Evolutionary conservation across 1,140 invertebrate species (phyloP).

Genomic region (Thaumetopoea pityocampa): DNA sequence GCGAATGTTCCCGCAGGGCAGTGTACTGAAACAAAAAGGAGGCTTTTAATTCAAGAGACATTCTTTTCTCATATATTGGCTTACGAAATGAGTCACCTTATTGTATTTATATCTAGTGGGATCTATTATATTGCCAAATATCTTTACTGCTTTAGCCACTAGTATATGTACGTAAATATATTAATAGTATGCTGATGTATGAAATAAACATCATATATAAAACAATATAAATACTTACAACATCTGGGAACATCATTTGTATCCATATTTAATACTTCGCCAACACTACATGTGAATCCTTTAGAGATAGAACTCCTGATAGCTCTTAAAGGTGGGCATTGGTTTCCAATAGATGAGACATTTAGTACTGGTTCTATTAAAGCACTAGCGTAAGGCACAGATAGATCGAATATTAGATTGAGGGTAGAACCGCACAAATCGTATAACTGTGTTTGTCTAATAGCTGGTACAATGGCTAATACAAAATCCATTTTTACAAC

Average conservation of each 20-base stretch:
- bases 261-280: constrained; percentile 95
- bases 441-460: constrained; percentile 92
- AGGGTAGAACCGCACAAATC: constrained; percentile 96
- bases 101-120: too few relatives aligned
- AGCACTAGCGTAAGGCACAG: constrained; percentile 92
- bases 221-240: constrained; percentile 78
- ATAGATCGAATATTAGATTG: constrained; percentile 94
- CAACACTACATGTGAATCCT: constrained; percentile 94
- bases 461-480: constrained; percentile 89
- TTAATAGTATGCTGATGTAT: too few relatives aligned
- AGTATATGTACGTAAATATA: too few relatives aligned
- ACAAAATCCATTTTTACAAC: constrained; percentile 92
- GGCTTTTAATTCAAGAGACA: too few relatives aligned
- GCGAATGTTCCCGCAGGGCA: constrained; percentile 97
- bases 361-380: constrained; percentile 94
- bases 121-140: too few relatives aligned
- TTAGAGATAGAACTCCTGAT: constrained; percentile 89
- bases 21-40: constrained; percentile 81
- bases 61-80: too few relatives aligned
- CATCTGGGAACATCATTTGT: constrained; percentile 94
- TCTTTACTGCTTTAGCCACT: too few relatives aligned
- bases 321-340: constrained; percentile 92
- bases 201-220: constrained; percentile 7
- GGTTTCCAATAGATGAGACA: constrained; percentile 91
- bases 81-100: too few relatives aligned